A percentile compares a stretch with the other conserved stretches of the same genome.
Evolutionary conservation across 2,888 invertebrate genomes (phyloP).

Genomic region (Malthinus flaveolus): DNA sequence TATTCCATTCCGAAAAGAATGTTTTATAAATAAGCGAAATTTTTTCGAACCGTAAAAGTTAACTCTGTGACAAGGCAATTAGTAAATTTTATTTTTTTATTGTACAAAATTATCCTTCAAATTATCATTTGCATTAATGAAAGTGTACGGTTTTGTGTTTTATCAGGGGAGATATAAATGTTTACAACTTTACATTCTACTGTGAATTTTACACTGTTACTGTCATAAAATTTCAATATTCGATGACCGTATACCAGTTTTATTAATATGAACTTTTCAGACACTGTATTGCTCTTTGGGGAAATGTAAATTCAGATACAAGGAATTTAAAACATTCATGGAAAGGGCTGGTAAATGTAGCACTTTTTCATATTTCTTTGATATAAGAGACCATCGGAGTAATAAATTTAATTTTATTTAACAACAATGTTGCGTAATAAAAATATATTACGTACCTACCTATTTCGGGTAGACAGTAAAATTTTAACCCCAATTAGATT

Average conservation of each 20-base stretch:
- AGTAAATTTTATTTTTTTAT: slow-evolving; percentile 21
- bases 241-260: slow-evolving; percentile 39
- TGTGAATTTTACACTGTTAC: slow-evolving; percentile 46
- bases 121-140: slow-evolving; percentile 28
- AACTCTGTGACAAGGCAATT: slow-evolving; percentile 14
- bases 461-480: no score
- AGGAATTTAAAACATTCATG: slow-evolving; percentile 30
- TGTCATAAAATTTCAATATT: slow-evolving; percentile 45
- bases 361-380: slow-evolving; percentile 12
- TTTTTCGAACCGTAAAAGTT: no score
- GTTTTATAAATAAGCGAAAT: no score
- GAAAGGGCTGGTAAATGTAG: slow-evolving; percentile 11
- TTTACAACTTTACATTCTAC: slow-evolving; percentile 32
- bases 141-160: slow-evolving; percentile 25
- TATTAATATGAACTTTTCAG: slow-evolving; percentile 37
- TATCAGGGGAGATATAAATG: slow-evolving; percentile 30
- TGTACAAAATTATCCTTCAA: slow-evolving; percentile 19
- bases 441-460: no score
- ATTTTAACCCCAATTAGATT: no score
- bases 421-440: no score
- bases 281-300: slow-evolving; percentile 32
- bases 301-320: slow-evolving; percentile 34
- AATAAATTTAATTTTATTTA: neutral
- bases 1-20: no score
- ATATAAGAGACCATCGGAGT: slow-evolving; percentile 1